A percentile compares a stretch with the other conserved stretches of the same genome.
Evolutionary conservation across 2,113 vertebrate species (phyloP).

Genomic region (Heptranchias perlo): DNA sequence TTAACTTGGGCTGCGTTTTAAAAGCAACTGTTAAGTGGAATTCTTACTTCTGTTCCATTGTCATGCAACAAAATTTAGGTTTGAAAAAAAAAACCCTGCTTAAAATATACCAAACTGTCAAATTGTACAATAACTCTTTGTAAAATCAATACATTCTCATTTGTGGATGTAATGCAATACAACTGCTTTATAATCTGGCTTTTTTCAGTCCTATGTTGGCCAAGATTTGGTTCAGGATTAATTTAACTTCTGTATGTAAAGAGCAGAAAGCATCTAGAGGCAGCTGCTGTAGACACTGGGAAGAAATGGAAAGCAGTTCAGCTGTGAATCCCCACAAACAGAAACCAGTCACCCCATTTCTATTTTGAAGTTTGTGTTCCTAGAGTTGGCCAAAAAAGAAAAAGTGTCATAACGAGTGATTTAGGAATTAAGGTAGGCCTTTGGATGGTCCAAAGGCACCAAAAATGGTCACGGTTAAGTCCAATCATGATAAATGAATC

Average conservation of each 20-base stretch:
- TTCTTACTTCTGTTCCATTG: background rate
- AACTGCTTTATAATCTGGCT: background rate
- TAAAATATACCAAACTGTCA: background rate
- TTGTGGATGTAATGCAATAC: background rate
- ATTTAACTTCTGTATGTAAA: background rate
- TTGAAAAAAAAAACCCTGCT: background rate
- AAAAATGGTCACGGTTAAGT: background rate
- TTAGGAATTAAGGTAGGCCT: background rate
- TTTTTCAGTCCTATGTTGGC: background rate
- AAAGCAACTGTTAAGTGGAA: background rate
- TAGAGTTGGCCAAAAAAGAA: background rate
- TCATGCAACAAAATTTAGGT: background rate
- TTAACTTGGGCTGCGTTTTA: background rate
- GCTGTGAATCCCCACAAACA: background rate
- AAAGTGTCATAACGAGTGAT: background rate
- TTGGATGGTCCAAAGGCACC: background rate
- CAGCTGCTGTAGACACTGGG: background rate
- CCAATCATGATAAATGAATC: background rate
- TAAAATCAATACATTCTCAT: background rate
- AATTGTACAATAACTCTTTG: background rate
- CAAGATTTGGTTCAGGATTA: background rate
- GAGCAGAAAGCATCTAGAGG: no score
- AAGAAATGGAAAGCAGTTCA: background rate
- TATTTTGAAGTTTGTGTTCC: background rate
- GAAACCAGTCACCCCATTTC: background rate